Percentiles rank a stretch among this genome's conserved stretches.
These are phyloP conservation scores for Notarius quadriscutis DNA, from an alignment of 2,113 vertebrate species.

Conservation along the genomic window DNA sequence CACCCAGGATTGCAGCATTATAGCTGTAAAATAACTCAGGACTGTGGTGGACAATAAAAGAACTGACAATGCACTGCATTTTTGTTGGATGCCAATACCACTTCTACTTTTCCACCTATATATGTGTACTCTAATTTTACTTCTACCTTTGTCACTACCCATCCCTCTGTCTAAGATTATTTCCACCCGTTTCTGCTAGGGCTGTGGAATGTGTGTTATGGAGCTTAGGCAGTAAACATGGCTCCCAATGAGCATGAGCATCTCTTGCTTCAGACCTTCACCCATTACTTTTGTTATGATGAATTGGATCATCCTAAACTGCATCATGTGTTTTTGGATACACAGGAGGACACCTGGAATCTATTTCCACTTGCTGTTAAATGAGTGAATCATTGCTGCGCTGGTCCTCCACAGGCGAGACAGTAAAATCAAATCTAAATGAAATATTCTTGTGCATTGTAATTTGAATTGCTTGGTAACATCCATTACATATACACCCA, in stretches of 20 bases:
- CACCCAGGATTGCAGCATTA: not conserved
- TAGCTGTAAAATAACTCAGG: not conserved
- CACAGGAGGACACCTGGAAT: constrained; percentile 28
- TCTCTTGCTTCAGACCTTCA: constrained; percentile 28
- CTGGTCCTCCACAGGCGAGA: constrained; percentile 8
- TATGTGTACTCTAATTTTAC: not conserved
- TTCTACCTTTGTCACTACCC: not conserved
- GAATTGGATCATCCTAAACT: constrained; percentile 23
- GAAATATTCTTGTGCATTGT: not conserved
- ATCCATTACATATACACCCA: not conserved
- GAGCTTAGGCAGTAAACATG: constrained; percentile 1
- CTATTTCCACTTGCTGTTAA: constrained; percentile 31
- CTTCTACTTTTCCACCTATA: not conserved
- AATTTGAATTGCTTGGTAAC: constrained; percentile 1
- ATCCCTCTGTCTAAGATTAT: not conserved
- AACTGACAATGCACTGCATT: not conserved
- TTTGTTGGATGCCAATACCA: not conserved
- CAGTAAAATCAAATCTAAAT: constrained; percentile 3
- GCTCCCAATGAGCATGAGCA: not conserved
- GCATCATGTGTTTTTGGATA: constrained; percentile 20
- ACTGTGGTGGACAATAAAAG: not conserved
- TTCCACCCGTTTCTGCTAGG: not conserved
- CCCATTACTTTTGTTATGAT: constrained; percentile 33
- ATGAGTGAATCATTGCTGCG: not conserved
- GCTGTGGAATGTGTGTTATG: not conserved